Evolutionary conservation across 2,888 invertebrate genomes (phyloP).

Genomic region (Sminthurides aquaticus): DNA sequence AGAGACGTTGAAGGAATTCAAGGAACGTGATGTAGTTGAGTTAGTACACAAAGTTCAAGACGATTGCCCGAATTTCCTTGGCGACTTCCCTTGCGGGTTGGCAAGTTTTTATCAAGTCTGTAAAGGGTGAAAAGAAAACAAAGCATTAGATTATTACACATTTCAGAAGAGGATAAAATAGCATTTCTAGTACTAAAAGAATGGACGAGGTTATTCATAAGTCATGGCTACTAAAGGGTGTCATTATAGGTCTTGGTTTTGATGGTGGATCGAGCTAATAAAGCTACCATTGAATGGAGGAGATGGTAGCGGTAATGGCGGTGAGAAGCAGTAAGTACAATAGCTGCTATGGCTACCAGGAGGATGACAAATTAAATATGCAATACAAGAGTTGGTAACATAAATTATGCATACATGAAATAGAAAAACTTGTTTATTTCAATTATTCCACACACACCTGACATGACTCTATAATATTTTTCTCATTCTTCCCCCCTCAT

Average conservation of each 20-base stretch:
- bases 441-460: slow-evolving; percentile 7
- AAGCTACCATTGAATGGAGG: too few species aligned
- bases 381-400: neutral
- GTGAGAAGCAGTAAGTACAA: too few species aligned
- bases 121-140: slow-evolving; percentile 44
- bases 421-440: slow-evolving; percentile 18
- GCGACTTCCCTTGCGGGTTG: slow-evolving; percentile 73
- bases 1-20: slow-evolving; percentile 45
- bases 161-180: too few species aligned
- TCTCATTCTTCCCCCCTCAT: slow-evolving; percentile 2
- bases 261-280: too few species aligned
- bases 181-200: too few species aligned
- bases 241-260: too few species aligned
- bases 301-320: too few species aligned
- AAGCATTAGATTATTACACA: neutral
- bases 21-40: slow-evolving; percentile 77
- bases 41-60: slow-evolving; percentile 73
- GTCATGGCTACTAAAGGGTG: too few species aligned
- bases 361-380: neutral
- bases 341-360: neutral
- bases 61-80: slow-evolving; percentile 77
- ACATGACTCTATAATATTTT: neutral
- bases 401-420: neutral
- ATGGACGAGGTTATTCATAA: too few species aligned
- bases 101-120: slow-evolving; percentile 74